Evolutionary conservation across 2,888 invertebrate species (phyloP), one percentile per base, ranked within the genome.

Genomic region (Tachina fera): DNA sequence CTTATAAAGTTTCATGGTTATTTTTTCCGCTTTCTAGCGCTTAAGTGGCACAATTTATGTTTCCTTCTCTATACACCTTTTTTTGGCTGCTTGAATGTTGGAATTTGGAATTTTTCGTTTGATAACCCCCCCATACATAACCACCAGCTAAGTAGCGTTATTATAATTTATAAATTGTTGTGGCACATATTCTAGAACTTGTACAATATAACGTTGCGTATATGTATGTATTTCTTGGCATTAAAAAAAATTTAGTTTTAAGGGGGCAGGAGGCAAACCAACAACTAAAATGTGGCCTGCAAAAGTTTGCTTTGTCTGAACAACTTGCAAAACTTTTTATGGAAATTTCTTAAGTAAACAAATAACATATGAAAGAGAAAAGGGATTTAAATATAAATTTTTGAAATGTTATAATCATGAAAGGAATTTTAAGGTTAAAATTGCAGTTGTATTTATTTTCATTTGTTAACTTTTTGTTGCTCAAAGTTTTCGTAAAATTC

Each of bases 101-200:
- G 13, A 72, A 39, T 72, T 72, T 39, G 16, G 5, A 60, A 47
- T 71, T 47, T 47, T 60, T 4, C 11, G 60, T 72, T 72, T 13
- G 9, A 49, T 47, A 47, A 53, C 31, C 60, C 9, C 60, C 9
- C 49, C 31, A 31, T 4, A 58, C 58, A 31, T n/a, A 61, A 49
- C 74, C 39, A 19, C 39, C 49, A 39, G 41, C 61, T 39, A 74
- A 61, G 49, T 49, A 19, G 3, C 8, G 74, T 61, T 49, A 74
- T 61, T 47, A 61, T 41, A 60, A 61, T 19, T 49, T 74, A 19
- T 39, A 61, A 49, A 47, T 39, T 72, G 39, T 61, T 61, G 19
- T 74, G 74, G 61, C 60, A 60, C 39, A 19, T n/a, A n/a, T n/a
- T n/a, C n/a, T n/a, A n/a, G n/a, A n/a, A n/a, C n/a, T 16, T 39